Conservation (phyloP, 2,888 invertebrate species). For the Pterobdella sp. region DNA sequence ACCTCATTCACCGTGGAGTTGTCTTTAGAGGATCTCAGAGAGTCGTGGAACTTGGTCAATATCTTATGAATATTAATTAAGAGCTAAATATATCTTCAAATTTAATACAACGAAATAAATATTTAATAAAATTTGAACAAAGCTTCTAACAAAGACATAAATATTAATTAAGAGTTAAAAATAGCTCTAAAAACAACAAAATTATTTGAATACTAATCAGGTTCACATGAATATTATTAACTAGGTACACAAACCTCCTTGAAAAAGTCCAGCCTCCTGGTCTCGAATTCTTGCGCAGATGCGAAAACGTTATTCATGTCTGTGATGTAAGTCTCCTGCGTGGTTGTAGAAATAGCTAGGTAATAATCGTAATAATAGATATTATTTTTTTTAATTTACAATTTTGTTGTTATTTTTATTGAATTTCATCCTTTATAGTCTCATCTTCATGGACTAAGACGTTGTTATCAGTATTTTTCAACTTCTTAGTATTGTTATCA, state of each 20-base stretch:
- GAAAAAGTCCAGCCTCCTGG: slow-evolving; percentile 28
- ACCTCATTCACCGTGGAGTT: not conserved
- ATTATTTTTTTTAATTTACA: not conserved
- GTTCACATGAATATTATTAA: too few species aligned
- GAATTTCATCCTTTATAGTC: too few species aligned
- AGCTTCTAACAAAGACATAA: not conserved
- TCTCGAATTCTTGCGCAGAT: slow-evolving; percentile 26
- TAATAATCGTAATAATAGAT: not conserved
- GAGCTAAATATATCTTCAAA: not conserved
- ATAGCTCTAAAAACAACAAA: too few species aligned
- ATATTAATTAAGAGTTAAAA: too few species aligned
- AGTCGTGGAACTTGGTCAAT: not conserved
- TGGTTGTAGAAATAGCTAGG: not conserved
- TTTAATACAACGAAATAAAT: not conserved
- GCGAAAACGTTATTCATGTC: slow-evolving; percentile 29
- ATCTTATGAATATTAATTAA: not conserved
- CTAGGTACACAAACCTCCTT: too few species aligned
- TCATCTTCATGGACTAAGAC: not conserved
- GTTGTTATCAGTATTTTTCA: not conserved
- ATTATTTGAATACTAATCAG: too few species aligned
- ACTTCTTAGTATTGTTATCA: not conserved
- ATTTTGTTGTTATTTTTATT: not conserved
- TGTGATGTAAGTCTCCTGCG: slow-evolving; percentile 24
- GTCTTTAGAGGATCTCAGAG: not conserved
- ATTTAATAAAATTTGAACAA: not conserved